These are phyloP conservation scores for Hyperoplus lanceolatus DNA, from an alignment of 2,797 vertebrate genomes.

Conservation along the genomic window DNA sequence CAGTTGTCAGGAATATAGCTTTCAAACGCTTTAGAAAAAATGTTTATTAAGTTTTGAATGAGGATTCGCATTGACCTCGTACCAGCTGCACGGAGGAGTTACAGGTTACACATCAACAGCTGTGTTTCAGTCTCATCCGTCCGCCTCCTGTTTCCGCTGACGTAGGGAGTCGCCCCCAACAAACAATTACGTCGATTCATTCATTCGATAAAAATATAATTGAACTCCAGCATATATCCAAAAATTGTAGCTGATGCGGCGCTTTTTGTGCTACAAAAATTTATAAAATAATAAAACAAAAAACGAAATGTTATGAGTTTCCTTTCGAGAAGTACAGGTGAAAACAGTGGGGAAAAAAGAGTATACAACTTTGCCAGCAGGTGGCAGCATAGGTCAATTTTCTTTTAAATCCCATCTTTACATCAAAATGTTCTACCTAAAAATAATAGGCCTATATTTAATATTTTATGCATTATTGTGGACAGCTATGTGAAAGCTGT, in stretches of 20 bases:
- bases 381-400: slow-evolving; percentile 54
- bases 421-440: neutral
- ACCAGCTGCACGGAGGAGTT: neutral
- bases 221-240: neutral
- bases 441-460: neutral
- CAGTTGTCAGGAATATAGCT: neutral
- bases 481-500: too few relatives aligned
- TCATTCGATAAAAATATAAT: neutral
- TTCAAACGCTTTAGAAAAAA: neutral
- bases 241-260: neutral
- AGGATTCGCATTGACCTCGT: slow-evolving; percentile 63
- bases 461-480: too few relatives aligned
- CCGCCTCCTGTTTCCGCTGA: slow-evolving; percentile 77
- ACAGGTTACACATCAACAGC: slow-evolving; percentile 4
- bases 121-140: slow-evolving; percentile 17
- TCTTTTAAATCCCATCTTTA: neutral
- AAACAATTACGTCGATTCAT: neutral
- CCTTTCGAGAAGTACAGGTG: neutral
- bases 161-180: slow-evolving; percentile 21
- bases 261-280: neutral
- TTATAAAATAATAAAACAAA: neutral
- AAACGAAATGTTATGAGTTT: neutral
- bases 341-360: too few relatives aligned
- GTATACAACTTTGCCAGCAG: slow-evolving; percentile 38
- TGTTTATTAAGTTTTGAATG: neutral